A percentile compares a stretch with the other conserved stretches of the same genome.
Conservation (phyloP, 2,888 invertebrate species). For the Ellobium chinense region DNA sequence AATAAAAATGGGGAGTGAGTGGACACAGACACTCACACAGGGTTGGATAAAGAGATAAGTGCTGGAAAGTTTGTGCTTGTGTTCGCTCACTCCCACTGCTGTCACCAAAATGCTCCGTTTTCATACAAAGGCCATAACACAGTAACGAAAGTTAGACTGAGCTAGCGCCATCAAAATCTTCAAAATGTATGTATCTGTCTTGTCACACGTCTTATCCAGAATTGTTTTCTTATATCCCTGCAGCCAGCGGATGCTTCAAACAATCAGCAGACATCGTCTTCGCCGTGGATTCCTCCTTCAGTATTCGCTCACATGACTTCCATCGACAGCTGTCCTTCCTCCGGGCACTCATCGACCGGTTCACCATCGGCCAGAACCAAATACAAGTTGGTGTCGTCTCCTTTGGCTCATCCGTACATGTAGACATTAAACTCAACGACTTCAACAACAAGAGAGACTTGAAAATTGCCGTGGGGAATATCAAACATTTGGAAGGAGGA, state of each 20-base stretch:
- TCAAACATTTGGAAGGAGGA: slow-evolving; percentile 50
- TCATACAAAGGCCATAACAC: too few relatives aligned
- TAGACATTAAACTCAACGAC: slow-evolving; percentile 55
- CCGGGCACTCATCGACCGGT: slow-evolving; percentile 47
- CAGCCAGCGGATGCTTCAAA: slow-evolving; percentile 6
- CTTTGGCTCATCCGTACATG: slow-evolving; percentile 50
- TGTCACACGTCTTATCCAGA: too few relatives aligned
- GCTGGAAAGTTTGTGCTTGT: too few relatives aligned
- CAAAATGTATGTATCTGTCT: too few relatives aligned
- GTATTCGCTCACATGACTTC: slow-evolving; percentile 52
- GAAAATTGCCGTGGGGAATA: slow-evolving; percentile 55
- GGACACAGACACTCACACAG: too few relatives aligned
- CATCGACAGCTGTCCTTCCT: slow-evolving; percentile 53
- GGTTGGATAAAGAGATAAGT: too few relatives aligned
- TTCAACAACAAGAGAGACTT: slow-evolving; percentile 47
- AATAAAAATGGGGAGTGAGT: too few relatives aligned
- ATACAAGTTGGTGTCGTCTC: slow-evolving; percentile 61
- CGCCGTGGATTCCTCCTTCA: slow-evolving; percentile 56
- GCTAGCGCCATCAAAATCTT: too few relatives aligned
- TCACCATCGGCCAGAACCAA: slow-evolving; percentile 51
- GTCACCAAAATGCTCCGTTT: too few relatives aligned
- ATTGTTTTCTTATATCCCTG: neutral
- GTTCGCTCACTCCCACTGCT: too few relatives aligned
- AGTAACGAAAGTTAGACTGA: too few relatives aligned
- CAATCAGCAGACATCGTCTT: slow-evolving; percentile 55